These are phyloP conservation scores for Cantharis flavilabris DNA, from an alignment of 2,888 invertebrate genomes.

Conservation along the genomic window DNA sequence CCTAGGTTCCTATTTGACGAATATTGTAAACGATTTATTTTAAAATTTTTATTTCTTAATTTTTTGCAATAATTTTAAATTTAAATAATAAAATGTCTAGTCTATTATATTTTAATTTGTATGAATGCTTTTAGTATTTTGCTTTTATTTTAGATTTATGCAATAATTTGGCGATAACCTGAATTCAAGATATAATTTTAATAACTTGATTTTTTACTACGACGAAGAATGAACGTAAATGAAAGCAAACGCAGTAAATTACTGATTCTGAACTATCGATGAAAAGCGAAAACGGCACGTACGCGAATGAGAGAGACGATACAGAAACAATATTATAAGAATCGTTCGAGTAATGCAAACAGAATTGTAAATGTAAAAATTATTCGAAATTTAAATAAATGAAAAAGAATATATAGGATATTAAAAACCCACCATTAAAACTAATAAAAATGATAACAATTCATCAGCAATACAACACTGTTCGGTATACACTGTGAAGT, in stretches of 20 bases:
- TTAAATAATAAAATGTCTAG: too few species aligned
- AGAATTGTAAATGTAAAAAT: neutral
- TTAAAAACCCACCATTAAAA: too few species aligned
- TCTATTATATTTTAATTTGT: neutral
- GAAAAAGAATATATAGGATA: too few species aligned
- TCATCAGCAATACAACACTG: too few species aligned
- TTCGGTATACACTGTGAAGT: too few species aligned
- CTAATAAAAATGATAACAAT: too few species aligned
- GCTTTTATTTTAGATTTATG: neutral
- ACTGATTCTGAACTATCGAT: neutral
- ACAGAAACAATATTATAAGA: neutral
- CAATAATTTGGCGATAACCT: neutral
- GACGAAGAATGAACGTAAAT: neutral
- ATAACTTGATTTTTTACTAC: neutral
- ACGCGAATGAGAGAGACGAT: neutral
- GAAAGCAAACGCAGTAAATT: neutral
- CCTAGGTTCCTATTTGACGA: too few species aligned
- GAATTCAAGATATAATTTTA: neutral
- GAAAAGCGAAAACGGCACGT: neutral
- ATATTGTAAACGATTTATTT: too few species aligned
- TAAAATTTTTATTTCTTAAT: too few species aligned
- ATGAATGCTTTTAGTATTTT: neutral
- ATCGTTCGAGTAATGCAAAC: neutral
- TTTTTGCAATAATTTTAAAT: too few species aligned
- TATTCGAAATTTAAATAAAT: neutral